These are phyloP conservation scores for Pollicipes pollicipes DNA, from an alignment of 1,140 invertebrate genomes.

Conservation along the genomic window DNA sequence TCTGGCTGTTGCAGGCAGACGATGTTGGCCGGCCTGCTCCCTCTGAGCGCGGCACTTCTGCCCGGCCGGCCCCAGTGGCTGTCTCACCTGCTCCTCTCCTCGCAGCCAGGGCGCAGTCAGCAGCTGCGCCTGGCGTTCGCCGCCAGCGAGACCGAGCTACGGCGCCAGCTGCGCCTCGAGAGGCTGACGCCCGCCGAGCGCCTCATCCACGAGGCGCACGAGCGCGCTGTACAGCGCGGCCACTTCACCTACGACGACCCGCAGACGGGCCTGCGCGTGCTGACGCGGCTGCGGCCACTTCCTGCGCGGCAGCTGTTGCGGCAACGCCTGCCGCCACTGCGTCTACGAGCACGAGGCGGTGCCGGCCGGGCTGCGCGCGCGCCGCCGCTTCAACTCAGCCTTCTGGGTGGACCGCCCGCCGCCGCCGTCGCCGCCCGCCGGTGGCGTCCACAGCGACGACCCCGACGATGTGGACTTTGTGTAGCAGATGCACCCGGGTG, in stretches of 20 bases:
- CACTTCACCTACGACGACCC: constrained; percentile 24
- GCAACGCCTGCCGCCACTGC: constrained; percentile 22
- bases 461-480: background rate
- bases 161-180: constrained; percentile 5
- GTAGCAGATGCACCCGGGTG: background rate
- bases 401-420: constrained; percentile 17
- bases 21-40: no score
- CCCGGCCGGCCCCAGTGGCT: no score
- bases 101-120: no score
- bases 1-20: no score
- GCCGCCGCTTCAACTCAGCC: constrained; percentile 18
- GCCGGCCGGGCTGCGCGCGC: constrained; percentile 12
- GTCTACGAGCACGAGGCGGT: constrained; percentile 19
- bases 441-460: background rate
- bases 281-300: constrained; percentile 22
- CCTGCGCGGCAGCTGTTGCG: constrained; percentile 22
- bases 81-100: no score
- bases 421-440: background rate
- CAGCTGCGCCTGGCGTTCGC: constrained; percentile 17
- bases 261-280: constrained; percentile 17
- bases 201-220: constrained; percentile 18
- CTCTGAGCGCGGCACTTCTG: no score
- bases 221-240: constrained; percentile 18
- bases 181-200: constrained; percentile 16
- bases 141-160: constrained; percentile 13